phyloP scores from a whole-genome alignment of 2,113 vertebrate species.

The Willisornis vidua region DNA sequence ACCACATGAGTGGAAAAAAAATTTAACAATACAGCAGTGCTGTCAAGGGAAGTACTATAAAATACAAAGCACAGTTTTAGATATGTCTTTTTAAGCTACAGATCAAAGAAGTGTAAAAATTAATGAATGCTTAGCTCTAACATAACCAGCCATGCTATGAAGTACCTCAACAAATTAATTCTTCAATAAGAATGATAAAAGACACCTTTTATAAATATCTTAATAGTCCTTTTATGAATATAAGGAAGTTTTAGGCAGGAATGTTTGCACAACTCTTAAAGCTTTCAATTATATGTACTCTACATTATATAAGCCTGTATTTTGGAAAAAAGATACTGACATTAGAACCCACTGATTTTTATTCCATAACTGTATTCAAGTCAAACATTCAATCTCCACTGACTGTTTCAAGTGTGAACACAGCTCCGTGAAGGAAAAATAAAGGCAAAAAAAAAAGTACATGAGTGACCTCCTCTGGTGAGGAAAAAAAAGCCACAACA shows the following conservation, averaged over 20 bases:
- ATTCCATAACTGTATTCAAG: background rate
- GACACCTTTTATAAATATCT: background rate
- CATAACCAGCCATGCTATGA: background rate
- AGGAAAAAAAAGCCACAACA: background rate
- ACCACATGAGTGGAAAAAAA: background rate
- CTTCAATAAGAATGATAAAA: background rate
- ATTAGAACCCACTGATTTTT: background rate
- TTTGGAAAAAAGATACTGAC: background rate
- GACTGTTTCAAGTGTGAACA: background rate
- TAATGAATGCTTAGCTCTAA: background rate
- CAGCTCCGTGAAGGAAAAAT: background rate
- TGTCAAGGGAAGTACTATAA: background rate
- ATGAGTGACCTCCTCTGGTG: slow-evolving; percentile 41
- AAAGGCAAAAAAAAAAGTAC: background rate
- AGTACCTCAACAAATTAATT: background rate
- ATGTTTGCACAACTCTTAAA: background rate
- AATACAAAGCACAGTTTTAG: background rate
- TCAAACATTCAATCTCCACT: background rate
- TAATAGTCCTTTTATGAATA: background rate
- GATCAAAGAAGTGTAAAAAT: background rate
- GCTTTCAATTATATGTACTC: background rate
- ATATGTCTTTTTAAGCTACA: background rate
- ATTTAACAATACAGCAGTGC: background rate
- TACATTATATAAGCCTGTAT: background rate
- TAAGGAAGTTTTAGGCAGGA: background rate